Evolutionary conservation across 2,113 vertebrate species (phyloP).

Genomic region (Isurus oxyrinchus): DNA sequence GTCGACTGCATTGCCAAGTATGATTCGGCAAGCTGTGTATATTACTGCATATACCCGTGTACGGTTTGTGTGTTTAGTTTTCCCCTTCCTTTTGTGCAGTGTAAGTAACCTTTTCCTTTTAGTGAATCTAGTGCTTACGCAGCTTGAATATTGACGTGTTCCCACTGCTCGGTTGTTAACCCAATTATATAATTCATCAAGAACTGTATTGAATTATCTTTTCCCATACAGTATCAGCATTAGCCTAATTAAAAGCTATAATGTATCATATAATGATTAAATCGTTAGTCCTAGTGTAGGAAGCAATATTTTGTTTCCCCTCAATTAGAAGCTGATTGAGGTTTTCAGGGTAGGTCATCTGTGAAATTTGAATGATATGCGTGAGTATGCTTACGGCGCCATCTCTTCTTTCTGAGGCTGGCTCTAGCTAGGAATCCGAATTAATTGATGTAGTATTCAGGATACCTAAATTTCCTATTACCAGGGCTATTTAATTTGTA

Average conservation of each 20-base stretch:
- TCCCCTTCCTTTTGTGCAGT: constrained; percentile 42
- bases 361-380: constrained; percentile 98
- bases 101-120: constrained; percentile 43
- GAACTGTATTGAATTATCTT: constrained; percentile 83
- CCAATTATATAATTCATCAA: constrained; percentile 81
- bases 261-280: constrained; percentile 93
- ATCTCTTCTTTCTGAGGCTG: constrained; percentile 63
- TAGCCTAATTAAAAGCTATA: constrained; percentile 92
- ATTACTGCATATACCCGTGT: constrained; percentile 28
- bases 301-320: constrained; percentile 91
- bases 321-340: constrained; percentile 98
- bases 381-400: constrained; percentile 76
- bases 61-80: constrained; percentile 45
- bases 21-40: neutral
- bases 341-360: constrained; percentile 98
- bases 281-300: constrained; percentile 94
- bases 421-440: neutral
- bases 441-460: constrained; percentile 24
- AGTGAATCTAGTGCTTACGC: constrained; percentile 69
- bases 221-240: constrained; percentile 81
- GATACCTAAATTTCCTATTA: neutral
- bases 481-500: neutral
- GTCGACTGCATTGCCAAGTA: too few species aligned
- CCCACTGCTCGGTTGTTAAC: constrained; percentile 75
- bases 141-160: constrained; percentile 71